Conservation (phyloP, 2,797 vertebrate genomes). For the Rhynchonycteris naso region DNA sequence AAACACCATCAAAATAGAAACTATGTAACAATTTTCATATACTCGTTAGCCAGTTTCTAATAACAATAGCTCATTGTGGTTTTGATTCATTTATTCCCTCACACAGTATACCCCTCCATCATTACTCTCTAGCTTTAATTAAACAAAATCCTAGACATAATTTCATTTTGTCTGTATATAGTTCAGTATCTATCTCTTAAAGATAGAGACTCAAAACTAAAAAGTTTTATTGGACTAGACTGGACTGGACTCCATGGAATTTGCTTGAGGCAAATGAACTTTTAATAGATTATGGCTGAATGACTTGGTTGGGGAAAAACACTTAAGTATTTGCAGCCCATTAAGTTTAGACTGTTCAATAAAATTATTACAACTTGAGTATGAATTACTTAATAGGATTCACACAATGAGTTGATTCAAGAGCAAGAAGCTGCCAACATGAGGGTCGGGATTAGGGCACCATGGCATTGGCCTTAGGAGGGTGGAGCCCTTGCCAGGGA, state of each 20-base stretch:
- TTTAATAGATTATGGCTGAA: neutral
- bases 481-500: neutral
- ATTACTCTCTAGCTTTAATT: no score
- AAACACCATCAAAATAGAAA: neutral
- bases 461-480: neutral
- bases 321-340: neutral
- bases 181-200: neutral
- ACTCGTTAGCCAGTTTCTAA: neutral
- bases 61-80: no score
- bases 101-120: neutral
- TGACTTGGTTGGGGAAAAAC: neutral
- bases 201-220: neutral
- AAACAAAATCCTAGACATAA: neutral
- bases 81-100: neutral
- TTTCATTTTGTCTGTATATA: conserved; percentile 22
- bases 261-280: neutral
- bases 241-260: neutral
- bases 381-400: neutral
- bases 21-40: neutral
- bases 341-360: conserved; percentile 10
- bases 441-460: neutral
- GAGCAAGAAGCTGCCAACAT: neutral
- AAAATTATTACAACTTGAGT: conserved; percentile 30
- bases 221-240: neutral
- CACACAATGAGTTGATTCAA: conserved; percentile 30